Base-by-base conservation (phyloP, 2,888 invertebrate genomes). In the Lingula anatina region DNA sequence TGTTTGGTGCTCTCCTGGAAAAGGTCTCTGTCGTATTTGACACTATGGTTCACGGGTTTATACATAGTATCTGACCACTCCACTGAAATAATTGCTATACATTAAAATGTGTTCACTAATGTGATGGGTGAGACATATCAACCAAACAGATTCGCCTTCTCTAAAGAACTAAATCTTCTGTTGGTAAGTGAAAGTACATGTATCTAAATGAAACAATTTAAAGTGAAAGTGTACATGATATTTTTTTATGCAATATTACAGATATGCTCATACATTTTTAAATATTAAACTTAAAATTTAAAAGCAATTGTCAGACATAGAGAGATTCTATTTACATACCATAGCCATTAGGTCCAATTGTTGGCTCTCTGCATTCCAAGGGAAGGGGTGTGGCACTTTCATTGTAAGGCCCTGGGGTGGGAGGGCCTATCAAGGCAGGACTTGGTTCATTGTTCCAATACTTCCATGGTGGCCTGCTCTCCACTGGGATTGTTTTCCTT, bases 361-460 rank as follows among this genome's bases (percentile, higher is more conserved):
- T 54, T 43, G 53, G 53, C 43, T 65, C 61, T 46, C 65, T 58
- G 18, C 61, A 63, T 44, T 70, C 69, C 39, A 70, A 47, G 1
- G 69, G 70, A 18, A 66, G 65, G 43, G 66, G 64, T 12, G 64
- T 49, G 5, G 64, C 61, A 3, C 67, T 70, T 46, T 70, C 69
- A 45, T 65, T 57, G 50, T 66, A 70, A 5, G 61, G 61, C 0
- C 57, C 46, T 15, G 3, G 3, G 27, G 49, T 52, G 31, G 50
- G 56, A 5, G 64, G 56, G 12, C 64, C 62, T 2, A 62, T 54
- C 46, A 65, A 46, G 4, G 55, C 46, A 2, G 71, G 71, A 27
- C 57, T 57, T 1, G 65, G 59, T 20, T 71, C 66, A 28, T 50
- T 64, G 21, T 58, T 49, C 73, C 73, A 75, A 54, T 73, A 73